These are phyloP conservation scores for Oophaga sylvatica DNA, from an alignment of 2,797 vertebrate genomes.

Conservation along the genomic window DNA sequence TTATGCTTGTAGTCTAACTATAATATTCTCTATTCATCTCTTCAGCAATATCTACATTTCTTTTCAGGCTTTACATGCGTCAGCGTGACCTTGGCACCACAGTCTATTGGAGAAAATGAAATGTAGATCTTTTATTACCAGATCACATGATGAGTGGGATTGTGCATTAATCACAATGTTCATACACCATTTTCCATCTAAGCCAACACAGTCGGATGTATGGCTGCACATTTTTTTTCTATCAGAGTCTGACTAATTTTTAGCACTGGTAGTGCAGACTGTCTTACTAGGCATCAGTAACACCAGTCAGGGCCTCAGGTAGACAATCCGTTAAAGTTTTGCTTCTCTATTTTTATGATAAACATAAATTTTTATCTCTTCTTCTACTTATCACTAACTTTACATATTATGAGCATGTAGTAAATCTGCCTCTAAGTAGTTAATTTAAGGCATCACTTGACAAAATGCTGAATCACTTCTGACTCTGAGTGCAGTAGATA, in stretches of 20 bases:
- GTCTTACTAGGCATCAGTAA: background rate
- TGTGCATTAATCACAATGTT: background rate
- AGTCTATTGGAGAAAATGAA: background rate
- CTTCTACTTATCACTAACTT: background rate
- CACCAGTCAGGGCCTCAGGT: background rate
- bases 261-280: background rate
- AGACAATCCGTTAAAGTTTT: background rate
- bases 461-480: constrained; percentile 13
- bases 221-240: background rate
- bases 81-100: background rate
- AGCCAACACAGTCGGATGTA: background rate
- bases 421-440: constrained; percentile 3
- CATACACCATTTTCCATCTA: background rate
- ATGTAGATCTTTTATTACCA: background rate
- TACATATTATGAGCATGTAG: background rate
- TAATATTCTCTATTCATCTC: background rate
- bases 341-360: constrained; percentile 3
- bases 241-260: background rate
- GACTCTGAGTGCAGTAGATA: background rate
- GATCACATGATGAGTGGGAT: background rate
- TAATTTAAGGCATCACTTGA: background rate
- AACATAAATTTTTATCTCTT: constrained; percentile 9
- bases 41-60: background rate
- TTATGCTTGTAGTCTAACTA: background rate
- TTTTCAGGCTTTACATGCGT: background rate